Percentiles rank a stretch among this genome's conserved stretches.
These are phyloP conservation scores for Baronia brevicornis DNA, from an alignment of 2,888 invertebrate species.

Conservation along the genomic window DNA sequence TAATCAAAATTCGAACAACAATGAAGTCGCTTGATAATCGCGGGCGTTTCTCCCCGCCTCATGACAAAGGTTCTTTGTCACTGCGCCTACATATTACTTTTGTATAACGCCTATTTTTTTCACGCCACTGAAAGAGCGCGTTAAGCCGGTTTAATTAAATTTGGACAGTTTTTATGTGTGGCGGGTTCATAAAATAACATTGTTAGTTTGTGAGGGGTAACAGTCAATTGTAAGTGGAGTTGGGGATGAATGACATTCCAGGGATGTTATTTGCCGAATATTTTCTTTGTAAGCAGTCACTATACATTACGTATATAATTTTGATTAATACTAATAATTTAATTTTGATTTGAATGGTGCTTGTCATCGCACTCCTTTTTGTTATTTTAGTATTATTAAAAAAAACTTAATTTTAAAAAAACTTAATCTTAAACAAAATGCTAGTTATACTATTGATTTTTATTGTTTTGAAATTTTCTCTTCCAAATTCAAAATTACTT, in stretches of 20 bases:
- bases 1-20: constrained; percentile 65
- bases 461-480: too few relatives aligned
- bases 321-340: constrained; percentile 63
- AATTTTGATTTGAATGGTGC: constrained; percentile 36
- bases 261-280: constrained; percentile 42
- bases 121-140: constrained; percentile 28
- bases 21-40: constrained; percentile 63
- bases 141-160: constrained; percentile 69
- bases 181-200: constrained; percentile 68
- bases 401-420: too few relatives aligned
- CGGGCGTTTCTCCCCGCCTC: constrained; percentile 45
- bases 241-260: constrained; percentile 23
- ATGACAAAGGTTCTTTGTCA: constrained; percentile 60
- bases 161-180: constrained; percentile 36
- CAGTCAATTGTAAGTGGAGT: constrained; percentile 37
- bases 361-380: constrained; percentile 13
- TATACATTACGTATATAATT: constrained; percentile 37
- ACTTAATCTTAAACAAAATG: too few relatives aligned
- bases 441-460: too few relatives aligned
- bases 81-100: constrained; percentile 39
- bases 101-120: constrained; percentile 26
- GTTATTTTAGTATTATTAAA: too few relatives aligned
- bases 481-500: too few relatives aligned
- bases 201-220: constrained; percentile 39
- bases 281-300: constrained; percentile 42